A percentile compares a stretch with the other conserved stretches of the same genome.
These are phyloP conservation scores for Nebria ingens DNA, from an alignment of 1,140 invertebrate genomes.

Conservation along the genomic window DNA sequence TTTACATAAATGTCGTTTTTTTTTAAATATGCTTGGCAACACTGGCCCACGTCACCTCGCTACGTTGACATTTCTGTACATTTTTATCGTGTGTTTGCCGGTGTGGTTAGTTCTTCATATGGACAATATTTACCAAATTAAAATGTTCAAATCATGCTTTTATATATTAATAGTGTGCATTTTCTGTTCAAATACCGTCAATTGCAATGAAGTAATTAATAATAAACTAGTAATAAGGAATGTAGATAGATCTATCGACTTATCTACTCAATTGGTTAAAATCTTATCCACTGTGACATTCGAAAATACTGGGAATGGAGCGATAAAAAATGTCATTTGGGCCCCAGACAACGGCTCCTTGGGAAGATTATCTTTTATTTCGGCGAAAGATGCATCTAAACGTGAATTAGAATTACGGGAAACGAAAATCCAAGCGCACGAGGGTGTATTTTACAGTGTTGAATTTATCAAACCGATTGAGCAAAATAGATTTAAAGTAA, in stretches of 20 bases:
- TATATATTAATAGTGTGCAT: constrained; percentile 12
- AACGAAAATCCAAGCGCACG: constrained; percentile 40
- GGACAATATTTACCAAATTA: neutral
- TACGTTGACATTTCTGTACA: neutral
- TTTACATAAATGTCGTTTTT: too few species aligned
- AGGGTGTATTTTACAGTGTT: constrained; percentile 45
- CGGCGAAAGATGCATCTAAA: constrained; percentile 53
- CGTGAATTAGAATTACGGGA: constrained; percentile 48
- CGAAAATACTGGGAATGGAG: constrained; percentile 66
- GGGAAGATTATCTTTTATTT: constrained; percentile 61
- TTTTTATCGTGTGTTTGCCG: neutral
- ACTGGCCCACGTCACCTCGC: neutral
- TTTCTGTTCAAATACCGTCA: constrained; percentile 7
- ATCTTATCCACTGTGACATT: constrained; percentile 66
- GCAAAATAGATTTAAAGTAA: constrained; percentile 45
- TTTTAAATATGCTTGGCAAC: too few species aligned
- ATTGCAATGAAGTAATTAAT: constrained; percentile 11
- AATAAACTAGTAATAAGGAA: constrained; percentile 59
- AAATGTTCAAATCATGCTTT: neutral
- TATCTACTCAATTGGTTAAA: constrained; percentile 81
- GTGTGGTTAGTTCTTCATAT: neutral
- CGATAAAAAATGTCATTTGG: constrained; percentile 55
- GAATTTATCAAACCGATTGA: constrained; percentile 51
- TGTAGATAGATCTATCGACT: constrained; percentile 76
- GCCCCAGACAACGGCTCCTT: constrained; percentile 41